Evolutionary conservation across 2,113 vertebrate genomes (phyloP).

Genomic region (Eptatretus burgeri): DNA sequence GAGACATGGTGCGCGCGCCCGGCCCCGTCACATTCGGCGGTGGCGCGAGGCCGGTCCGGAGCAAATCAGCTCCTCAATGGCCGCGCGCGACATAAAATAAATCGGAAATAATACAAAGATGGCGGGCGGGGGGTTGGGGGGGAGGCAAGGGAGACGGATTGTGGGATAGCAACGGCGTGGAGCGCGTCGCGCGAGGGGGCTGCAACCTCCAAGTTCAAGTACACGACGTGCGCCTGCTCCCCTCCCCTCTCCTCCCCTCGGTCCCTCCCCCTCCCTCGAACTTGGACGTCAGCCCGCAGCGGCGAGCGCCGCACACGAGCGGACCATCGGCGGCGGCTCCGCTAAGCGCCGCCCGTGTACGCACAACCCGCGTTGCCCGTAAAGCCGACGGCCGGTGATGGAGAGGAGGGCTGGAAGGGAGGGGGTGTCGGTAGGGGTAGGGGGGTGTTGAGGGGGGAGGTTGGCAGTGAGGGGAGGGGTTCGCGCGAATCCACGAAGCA

Average conservation of each 20-base stretch:
- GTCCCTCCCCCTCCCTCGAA: conserved; percentile 24
- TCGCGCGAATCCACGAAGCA: too few relatives aligned
- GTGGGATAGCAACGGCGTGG: conserved; percentile 15
- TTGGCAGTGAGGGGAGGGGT: too few relatives aligned
- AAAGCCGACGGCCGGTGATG: too few relatives aligned
- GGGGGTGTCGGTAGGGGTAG: too few relatives aligned
- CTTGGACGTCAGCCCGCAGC: conserved; percentile 66
- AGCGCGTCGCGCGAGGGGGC: conserved; percentile 28
- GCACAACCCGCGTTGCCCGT: too few relatives aligned
- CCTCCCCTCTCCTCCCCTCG: conserved; percentile 68
- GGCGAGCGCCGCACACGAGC: background rate
- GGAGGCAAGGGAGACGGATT: conserved; percentile 13
- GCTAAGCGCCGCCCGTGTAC: too few relatives aligned
- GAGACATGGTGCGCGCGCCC: conserved; percentile 75
- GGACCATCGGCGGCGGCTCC: background rate
- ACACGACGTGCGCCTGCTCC: conserved; percentile 92
- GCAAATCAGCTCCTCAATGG: conserved; percentile 96
- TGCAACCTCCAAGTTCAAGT: conserved; percentile 69
- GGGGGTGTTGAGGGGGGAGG: too few relatives aligned
- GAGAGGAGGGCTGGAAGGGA: too few relatives aligned
- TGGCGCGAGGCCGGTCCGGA: conserved; percentile 45
- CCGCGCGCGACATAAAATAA: conserved; percentile 93
- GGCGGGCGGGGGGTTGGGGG: conserved; percentile 46
- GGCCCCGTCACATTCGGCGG: conserved; percentile 19
- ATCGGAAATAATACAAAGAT: conserved; percentile 99